Evolutionary conservation across 2,113 vertebrate species (phyloP).

Genomic region (Chelonoidis abingdonii): DNA sequence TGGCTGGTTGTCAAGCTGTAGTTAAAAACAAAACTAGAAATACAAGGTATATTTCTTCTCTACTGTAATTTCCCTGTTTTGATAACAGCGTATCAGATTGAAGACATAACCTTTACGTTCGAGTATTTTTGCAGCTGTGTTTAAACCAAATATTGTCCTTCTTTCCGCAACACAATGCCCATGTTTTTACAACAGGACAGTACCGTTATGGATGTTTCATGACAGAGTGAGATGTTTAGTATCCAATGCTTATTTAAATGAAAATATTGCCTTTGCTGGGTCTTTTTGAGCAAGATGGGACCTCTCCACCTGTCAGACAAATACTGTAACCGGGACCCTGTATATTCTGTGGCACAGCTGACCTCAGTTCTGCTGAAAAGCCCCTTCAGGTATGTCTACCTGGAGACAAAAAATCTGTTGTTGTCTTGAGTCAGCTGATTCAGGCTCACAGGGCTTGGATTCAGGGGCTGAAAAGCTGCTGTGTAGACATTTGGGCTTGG

Average conservation of each 20-base stretch:
- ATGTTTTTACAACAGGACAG: constrained; percentile 3
- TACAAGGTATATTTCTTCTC: neutral
- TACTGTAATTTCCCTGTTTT: constrained; percentile 10
- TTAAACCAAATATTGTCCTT: constrained; percentile 25
- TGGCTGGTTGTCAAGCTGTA: neutral
- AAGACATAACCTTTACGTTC: neutral
- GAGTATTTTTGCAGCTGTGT: constrained; percentile 35
- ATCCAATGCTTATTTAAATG: constrained; percentile 18
- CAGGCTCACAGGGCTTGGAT: neutral
- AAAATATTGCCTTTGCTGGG: constrained; percentile 2
- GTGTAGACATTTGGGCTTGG: neutral
- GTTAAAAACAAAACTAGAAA: neutral
- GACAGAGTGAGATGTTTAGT: neutral
- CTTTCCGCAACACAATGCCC: constrained; percentile 3
- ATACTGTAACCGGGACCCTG: neutral
- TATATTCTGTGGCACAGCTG: neutral
- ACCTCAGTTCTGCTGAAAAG: neutral
- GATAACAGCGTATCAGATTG: neutral
- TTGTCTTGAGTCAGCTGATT: neutral
- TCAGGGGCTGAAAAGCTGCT: neutral
- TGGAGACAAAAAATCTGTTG: neutral
- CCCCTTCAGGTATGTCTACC: neutral
- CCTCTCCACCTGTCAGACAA: neutral
- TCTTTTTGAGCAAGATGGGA: neutral
- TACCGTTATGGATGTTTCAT: constrained; percentile 7